Base-by-base conservation (phyloP, 2,113 vertebrate genomes). In the Osmerus eperlanus region DNA sequence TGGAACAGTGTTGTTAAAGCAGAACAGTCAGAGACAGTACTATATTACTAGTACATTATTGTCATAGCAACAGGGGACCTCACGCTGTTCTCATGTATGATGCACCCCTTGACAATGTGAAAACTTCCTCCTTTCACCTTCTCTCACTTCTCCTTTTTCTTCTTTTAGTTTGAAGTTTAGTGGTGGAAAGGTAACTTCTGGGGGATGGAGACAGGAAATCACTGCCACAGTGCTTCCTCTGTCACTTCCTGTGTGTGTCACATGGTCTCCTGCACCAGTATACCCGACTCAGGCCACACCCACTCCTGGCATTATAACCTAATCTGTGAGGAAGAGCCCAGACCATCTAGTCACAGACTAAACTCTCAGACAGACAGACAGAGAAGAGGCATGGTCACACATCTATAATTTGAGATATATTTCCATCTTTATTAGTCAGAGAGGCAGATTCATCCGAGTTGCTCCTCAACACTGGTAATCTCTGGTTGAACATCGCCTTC, bases 1-100 rank as follows among this genome's bases (percentile, higher is more conserved):
- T 88, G 90, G 76, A 93, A 91, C 89, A 90, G 87, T 89, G 90
- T 94, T 93, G 86, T 86, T 89, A 81, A 89, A 18, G 36, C 3
- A 21, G 41, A 28, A 58, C 36, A 19, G 52, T 28, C n/a, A 32
- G 15, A 21, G 25, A 53, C 55, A 32, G 23, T 54, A 69, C 25
- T 29, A 16, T 23, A 60, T 47, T 60, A 47, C 90, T 41, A 87
- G 70, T 86, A 73, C 81, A 78, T 82, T 84, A 75, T 8, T 70
- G 67, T 82, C 70, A 72, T 76, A 65, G 81, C 75, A 67, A 89
- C 84, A 86, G 88, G 85, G 67, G 85, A 85, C 84, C 88, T 85
- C 76, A 84, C 65, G 75, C 67, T 79, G 81, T 82, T 19, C 74
- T 74, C 74, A 80, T 88, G 77, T 90, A 83, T 89, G 86, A 86